These are phyloP conservation scores for Trichogramma evanescens DNA, from an alignment of 2,888 invertebrate genomes.

Conservation along the genomic window DNA sequence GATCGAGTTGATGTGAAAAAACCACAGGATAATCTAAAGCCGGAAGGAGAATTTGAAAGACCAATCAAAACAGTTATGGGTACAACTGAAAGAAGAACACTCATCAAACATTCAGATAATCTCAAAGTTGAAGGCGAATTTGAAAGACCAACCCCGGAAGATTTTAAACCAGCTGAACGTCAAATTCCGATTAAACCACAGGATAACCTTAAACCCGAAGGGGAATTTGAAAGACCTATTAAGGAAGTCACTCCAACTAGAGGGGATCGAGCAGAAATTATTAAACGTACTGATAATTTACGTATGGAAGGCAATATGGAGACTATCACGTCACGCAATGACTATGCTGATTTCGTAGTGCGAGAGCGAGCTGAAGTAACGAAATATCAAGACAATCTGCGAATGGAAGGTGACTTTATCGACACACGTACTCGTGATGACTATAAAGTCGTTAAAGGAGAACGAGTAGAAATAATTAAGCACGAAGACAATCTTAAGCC, in stretches of 20 bases:
- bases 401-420: conserved; percentile 57
- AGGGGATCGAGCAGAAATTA: conserved; percentile 57
- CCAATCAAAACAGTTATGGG: conserved; percentile 26
- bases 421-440: conserved; percentile 49
- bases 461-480: conserved; percentile 49
- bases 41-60: conserved; percentile 53
- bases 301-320: conserved; percentile 50
- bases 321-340: conserved; percentile 51
- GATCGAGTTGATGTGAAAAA: conserved; percentile 37
- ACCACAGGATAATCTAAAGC: conserved; percentile 48
- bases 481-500: conserved; percentile 48
- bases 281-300: conserved; percentile 46
- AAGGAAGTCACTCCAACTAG: conserved; percentile 33
- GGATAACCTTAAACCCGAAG: conserved; percentile 53
- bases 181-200: conserved; percentile 40
- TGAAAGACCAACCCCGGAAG: conserved; percentile 32
- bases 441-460: conserved; percentile 52
- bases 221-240: conserved; percentile 49
- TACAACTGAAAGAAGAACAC: conserved; percentile 51
- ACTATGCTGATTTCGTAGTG: conserved; percentile 50
- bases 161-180: conserved; percentile 38
- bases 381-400: conserved; percentile 48
- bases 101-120: conserved; percentile 54
- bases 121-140: conserved; percentile 47
- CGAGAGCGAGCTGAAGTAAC: conserved; percentile 50